phyloP scores from a whole-genome alignment of 1,140 invertebrate species.

The Geopemphigus sp. region DNA sequence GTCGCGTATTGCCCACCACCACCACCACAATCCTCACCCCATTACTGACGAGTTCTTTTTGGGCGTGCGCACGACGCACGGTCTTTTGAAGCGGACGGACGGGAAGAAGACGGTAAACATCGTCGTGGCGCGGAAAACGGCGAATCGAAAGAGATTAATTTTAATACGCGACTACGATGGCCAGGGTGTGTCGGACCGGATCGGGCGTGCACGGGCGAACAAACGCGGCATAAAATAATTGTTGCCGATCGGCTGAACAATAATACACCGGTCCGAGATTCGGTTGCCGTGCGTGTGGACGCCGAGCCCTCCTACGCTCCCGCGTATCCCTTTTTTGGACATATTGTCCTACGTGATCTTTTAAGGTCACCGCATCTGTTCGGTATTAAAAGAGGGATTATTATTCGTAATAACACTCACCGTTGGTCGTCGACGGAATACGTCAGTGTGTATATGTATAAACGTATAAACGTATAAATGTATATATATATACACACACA shows the following conservation, averaged over 20 bases:
- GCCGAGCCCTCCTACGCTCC: neutral
- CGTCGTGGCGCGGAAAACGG: no score
- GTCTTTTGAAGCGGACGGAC: neutral
- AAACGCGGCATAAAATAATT: neutral
- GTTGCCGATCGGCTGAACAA: constrained; percentile 34
- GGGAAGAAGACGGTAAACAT: no score
- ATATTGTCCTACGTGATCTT: constrained; percentile 23
- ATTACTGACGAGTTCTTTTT: no score
- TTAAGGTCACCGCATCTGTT: constrained; percentile 49
- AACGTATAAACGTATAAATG: neutral
- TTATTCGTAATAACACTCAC: constrained; percentile 42
- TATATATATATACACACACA: neutral
- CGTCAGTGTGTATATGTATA: neutral
- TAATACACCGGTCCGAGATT: neutral
- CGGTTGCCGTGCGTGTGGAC: no score
- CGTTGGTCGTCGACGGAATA: neutral
- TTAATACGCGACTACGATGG: neutral
- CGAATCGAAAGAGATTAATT: constrained; percentile 38
- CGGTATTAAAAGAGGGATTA: constrained; percentile 45
- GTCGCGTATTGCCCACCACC: no score
- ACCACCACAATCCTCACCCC: no score
- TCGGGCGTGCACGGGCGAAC: neutral
- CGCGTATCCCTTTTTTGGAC: constrained; percentile 39
- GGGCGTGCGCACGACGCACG: no score
- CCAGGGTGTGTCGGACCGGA: neutral